Conservation (phyloP, 1,140 invertebrate species). For the Lethrus apterus region DNA sequence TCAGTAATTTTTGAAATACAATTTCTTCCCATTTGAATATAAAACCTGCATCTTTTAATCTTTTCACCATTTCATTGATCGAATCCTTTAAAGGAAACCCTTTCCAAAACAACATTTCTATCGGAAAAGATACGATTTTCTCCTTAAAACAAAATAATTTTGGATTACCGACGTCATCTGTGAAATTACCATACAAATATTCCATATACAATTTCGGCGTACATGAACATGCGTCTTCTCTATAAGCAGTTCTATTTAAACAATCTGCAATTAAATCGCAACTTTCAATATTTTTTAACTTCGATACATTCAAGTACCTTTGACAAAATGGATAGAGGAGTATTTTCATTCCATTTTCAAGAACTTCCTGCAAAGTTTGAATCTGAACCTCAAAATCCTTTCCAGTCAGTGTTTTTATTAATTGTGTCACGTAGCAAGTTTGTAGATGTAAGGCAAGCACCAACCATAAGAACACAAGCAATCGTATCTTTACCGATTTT, state of each 20-base stretch:
- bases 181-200: conserved; percentile 19
- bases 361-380: conserved; percentile 17
- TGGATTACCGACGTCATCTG: conserved; percentile 9
- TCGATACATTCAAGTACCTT: background rate
- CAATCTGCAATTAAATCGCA: conserved; percentile 11
- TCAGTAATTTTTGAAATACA: background rate
- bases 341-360: conserved; percentile 8
- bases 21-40: conserved; percentile 19
- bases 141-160: conserved; percentile 23
- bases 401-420: conserved; percentile 19
- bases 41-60: conserved; percentile 17
- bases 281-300: background rate
- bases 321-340: background rate
- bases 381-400: conserved; percentile 20
- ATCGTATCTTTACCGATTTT: conserved; percentile 7
- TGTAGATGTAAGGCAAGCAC: conserved; percentile 19
- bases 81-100: conserved; percentile 21
- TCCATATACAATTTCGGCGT: conserved; percentile 15
- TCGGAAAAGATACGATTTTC: conserved; percentile 18
- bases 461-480: conserved; percentile 23
- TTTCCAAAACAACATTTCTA: conserved; percentile 23
- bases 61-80: conserved; percentile 19
- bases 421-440: conserved; percentile 16
- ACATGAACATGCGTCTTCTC: conserved; percentile 13
- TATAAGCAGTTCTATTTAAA: conserved; percentile 15